Percentiles rank a stretch among this genome's conserved stretches.
phyloP scores from a whole-genome alignment of 2,797 vertebrate genomes.

The Nasua narica region DNA sequence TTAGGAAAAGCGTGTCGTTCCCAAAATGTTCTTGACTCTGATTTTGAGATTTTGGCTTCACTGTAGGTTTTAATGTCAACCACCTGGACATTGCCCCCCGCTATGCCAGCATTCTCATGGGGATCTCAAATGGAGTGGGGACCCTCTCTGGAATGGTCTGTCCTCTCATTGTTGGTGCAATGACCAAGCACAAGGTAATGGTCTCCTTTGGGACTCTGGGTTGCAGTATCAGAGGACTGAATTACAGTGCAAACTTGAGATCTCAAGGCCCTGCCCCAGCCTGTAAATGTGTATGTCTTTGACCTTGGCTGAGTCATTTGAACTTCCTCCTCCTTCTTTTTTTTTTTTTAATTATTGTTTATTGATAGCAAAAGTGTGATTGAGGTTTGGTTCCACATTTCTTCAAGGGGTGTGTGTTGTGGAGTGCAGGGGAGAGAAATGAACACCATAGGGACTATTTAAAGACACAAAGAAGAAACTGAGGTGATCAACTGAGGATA shows the following conservation, averaged over 20 bases:
- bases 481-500: neutral
- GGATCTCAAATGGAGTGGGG: constrained; percentile 97
- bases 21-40: neutral
- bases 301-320: neutral
- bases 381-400: neutral
- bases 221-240: neutral
- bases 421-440: neutral
- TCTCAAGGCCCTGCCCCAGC: neutral
- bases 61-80: constrained; percentile 97
- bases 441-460: neutral
- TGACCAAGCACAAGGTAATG: constrained; percentile 96
- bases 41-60: constrained; percentile 44
- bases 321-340: neutral
- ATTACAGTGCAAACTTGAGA: neutral
- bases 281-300: neutral
- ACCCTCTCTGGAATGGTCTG: constrained; percentile 99
- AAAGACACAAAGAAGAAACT: constrained; percentile 41
- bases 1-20: neutral
- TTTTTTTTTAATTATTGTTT: neutral
- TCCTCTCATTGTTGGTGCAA: constrained; percentile 95
- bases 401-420: neutral
- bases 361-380: neutral
- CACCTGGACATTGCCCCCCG: constrained; percentile 98
- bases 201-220: neutral
- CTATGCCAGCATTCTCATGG: constrained; percentile 99